Percentiles rank a stretch among this genome's conserved stretches.
These are phyloP conservation scores for Ditylenchus dipsaci DNA, from an alignment of 1,140 invertebrate species.

Conservation along the genomic window DNA sequence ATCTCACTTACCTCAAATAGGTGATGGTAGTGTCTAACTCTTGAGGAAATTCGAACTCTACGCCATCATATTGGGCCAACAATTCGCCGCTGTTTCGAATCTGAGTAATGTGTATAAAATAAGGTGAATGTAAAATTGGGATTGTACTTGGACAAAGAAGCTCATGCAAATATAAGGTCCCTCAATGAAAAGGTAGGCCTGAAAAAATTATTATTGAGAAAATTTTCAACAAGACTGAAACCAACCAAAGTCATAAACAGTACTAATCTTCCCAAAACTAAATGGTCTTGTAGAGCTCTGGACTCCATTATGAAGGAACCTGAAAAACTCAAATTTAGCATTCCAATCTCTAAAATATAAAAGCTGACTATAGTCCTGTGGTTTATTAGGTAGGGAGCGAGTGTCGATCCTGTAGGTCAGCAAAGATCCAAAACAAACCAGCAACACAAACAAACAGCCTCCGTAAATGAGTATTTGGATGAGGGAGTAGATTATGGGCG, in stretches of 20 bases:
- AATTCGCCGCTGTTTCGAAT: slow-evolving; percentile 23
- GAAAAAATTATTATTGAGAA: too few relatives aligned
- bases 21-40: slow-evolving; percentile 34
- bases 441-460: slow-evolving; percentile 35
- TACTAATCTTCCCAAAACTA: slow-evolving; percentile 31
- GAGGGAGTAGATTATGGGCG: slow-evolving; percentile 36
- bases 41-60: slow-evolving; percentile 7
- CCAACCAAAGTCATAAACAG: slow-evolving; percentile 25
- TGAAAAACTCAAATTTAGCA: not conserved
- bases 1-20: slow-evolving; percentile 9
- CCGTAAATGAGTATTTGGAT: slow-evolving; percentile 41
- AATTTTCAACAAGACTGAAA: too few relatives aligned
- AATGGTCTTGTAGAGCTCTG: slow-evolving; percentile 33
- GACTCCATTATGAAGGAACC: slow-evolving; percentile 39
- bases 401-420: slow-evolving; percentile 24
- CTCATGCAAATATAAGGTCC: slow-evolving; percentile 40
- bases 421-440: slow-evolving; percentile 42
- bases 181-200: slow-evolving; percentile 34
- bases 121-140: not conserved
- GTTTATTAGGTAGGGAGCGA: slow-evolving; percentile 32
- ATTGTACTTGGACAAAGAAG: slow-evolving; percentile 39
- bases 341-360: slow-evolving; percentile 18
- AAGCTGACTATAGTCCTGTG: slow-evolving; percentile 27
- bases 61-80: not conserved
- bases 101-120: slow-evolving; percentile 5